Base-by-base conservation (phyloP, 2,797 vertebrate genomes). In the Myripristis jacobus region DNA sequence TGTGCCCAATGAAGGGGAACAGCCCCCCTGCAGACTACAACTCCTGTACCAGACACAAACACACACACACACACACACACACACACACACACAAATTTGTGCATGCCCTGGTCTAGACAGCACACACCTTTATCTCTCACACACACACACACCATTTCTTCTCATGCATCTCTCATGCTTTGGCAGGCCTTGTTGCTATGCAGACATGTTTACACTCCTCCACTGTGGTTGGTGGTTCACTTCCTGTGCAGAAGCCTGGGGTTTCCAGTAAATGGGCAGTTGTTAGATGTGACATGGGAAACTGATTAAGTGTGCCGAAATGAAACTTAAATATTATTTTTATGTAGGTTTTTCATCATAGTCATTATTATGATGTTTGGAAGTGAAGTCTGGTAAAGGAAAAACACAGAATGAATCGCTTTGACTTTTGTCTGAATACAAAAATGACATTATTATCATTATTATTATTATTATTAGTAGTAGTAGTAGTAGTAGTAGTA, bases 1-100 rank as follows among this genome's bases (percentile, higher is more conserved):
- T 72, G 64, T 87, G 82, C 78, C 79, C 87, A 86, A 68, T 83
- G 79, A 90, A 87, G 84, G 59, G 82, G 87, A 91, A 89, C 83
- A 84, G 88, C 88, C 92, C 86, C 83, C 88, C 84, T 76, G 67
- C 86, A 90, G 86, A 87, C 79, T 66, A 60, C 19, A 85, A 66
- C 83, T 9, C 75, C 75, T 67, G 70, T 79, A 80, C 77, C 84
- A 90, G 84, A 90, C 88, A 89, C 61, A 61, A 84, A 71, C 27
- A 29, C 27, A 60, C 67, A 57, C 75, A 71, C 64, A 50, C 27
- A 60, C 67, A 57, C 75, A 71, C 64, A 50, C 70, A 54, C 66
- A 61, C 55, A 61, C 51, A 57, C 65, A 60, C 66, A 66, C 18
- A 48, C 55, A 64, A 65, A 44, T 67, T 25, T 27, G 18, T 44